Base-by-base conservation (phyloP, 1,140 invertebrate genomes). In the Ruditapes philippinarum region DNA sequence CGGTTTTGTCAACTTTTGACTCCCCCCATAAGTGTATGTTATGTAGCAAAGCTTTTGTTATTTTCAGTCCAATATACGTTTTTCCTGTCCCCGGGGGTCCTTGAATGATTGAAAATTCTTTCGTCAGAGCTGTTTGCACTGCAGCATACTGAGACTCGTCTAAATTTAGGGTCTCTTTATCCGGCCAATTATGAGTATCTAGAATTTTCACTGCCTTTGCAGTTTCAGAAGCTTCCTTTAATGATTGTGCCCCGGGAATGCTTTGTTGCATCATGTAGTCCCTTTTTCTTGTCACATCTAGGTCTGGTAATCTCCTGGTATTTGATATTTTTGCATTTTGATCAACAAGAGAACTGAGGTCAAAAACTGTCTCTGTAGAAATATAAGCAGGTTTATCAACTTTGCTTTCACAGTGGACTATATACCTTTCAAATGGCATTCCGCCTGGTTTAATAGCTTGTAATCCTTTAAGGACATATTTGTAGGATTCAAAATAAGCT, bases 71-170 rank as follows among this genome's bases (percentile, higher is more conserved):
- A 54, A 95, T 91, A 82, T 92, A 95, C 38, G 95, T 93, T 91
- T 95, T 94, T 49, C 95, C 95, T 19, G 94, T 95, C 12, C 94
- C 95, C 33, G 93, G 95, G 31, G 93, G 96, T 33, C 93, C 97
- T 96, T 98, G 98, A 90, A 98, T 98, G 1, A 98, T 95, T 5
- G 97, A 95, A 28, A 97, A 68, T 89, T 96, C 96, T 80, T 95
- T 96, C 25, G 94, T 96, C 1, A 97, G 90, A 12, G 96, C 96
- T 33, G 91, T 91, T 78, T 95, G 91, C 36, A 97, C 82, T 0
- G 96, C 96, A 62, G 93, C 81, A 74, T 91, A 93, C 90, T 97
- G 96, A n/a, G 95, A 95, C 22, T 94, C 89, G 90, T 97, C 95
- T 28, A 96, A 60, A 73, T 90, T 88, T 1, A 95, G 84, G 38